Evolutionary conservation across 2,888 invertebrate genomes (phyloP).

Genomic region (Clitarchus hookeri): DNA sequence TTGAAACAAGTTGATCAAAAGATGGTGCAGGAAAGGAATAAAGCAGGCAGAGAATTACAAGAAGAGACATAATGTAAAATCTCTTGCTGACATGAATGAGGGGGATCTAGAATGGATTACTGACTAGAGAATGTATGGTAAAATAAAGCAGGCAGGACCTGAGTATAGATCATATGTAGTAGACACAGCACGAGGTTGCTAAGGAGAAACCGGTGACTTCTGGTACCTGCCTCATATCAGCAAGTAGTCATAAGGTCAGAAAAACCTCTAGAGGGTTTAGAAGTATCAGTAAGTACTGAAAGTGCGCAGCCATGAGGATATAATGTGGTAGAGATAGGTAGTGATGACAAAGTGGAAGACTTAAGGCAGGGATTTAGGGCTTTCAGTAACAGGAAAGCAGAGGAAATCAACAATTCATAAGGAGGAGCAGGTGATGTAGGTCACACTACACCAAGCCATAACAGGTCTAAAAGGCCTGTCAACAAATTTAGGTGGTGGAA

Average conservation of each 20-base stretch:
- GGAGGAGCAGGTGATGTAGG: too few species aligned
- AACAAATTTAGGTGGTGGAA: too few species aligned
- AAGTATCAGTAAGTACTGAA: too few species aligned
- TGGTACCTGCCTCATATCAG: too few species aligned
- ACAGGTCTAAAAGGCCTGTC: too few species aligned
- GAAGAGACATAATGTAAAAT: neutral
- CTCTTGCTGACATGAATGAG: neutral
- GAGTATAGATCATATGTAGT: neutral
- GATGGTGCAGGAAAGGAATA: neutral
- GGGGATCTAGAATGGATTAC: neutral
- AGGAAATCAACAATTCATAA: too few species aligned
- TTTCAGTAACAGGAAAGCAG: neutral
- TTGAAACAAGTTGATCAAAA: neutral
- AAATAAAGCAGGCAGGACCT: neutral
- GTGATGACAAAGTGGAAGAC: constrained; percentile 37
- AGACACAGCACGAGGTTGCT: neutral
- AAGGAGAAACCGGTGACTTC: neutral
- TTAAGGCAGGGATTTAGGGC: constrained; percentile 40
- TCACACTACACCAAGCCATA: too few species aligned
- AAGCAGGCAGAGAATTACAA: neutral
- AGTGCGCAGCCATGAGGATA: too few species aligned
- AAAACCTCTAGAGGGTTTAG: neutral
- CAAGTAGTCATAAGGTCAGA: too few species aligned
- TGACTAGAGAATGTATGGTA: neutral
- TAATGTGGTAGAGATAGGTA: constrained; percentile 37